A percentile compares a stretch with the other conserved stretches of the same genome.
Conservation (phyloP, 2,888 invertebrate species). For the Antheraea yamamai region DNA sequence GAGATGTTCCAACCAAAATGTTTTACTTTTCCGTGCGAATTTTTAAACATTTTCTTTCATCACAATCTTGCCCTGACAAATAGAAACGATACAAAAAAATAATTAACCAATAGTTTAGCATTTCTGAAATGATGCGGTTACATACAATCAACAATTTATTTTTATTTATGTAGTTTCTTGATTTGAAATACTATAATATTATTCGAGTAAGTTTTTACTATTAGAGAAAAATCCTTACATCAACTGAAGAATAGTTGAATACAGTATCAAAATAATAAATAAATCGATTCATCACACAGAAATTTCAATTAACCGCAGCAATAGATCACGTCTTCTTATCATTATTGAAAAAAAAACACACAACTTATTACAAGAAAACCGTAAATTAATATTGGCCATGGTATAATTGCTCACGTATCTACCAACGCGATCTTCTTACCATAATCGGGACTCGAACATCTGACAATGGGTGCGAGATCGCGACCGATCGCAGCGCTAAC, state of each 20-base stretch:
- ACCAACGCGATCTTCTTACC: slow-evolving; percentile 20
- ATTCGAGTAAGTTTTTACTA: background rate
- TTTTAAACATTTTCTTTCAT: too few species aligned
- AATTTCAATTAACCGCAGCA: slow-evolving; percentile 17
- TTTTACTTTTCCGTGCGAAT: too few species aligned
- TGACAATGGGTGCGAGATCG: slow-evolving; percentile 53
- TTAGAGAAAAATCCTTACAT: background rate
- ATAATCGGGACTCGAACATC: slow-evolving; percentile 44
- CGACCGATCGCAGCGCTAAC: slow-evolving; percentile 49
- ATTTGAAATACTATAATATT: background rate
- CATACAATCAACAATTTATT: too few species aligned
- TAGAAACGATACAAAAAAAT: too few species aligned
- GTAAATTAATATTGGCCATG: slow-evolving; percentile 14
- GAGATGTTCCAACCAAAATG: too few species aligned
- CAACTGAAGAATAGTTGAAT: slow-evolving; percentile 5
- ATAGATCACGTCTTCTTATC: slow-evolving; percentile 19
- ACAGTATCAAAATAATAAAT: slow-evolving; percentile 1
- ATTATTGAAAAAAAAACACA: background rate
- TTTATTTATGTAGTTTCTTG: too few species aligned
- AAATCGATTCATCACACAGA: slow-evolving; percentile 10
- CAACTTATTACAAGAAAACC: slow-evolving; percentile 3
- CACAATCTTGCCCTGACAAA: too few species aligned
- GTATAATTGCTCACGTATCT: slow-evolving; percentile 22
- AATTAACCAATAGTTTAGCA: too few species aligned
- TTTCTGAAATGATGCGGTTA: too few species aligned